These are phyloP conservation scores for Chymomyza caudatula DNA, from an alignment of 2,888 invertebrate genomes.

Conservation along the genomic window DNA sequence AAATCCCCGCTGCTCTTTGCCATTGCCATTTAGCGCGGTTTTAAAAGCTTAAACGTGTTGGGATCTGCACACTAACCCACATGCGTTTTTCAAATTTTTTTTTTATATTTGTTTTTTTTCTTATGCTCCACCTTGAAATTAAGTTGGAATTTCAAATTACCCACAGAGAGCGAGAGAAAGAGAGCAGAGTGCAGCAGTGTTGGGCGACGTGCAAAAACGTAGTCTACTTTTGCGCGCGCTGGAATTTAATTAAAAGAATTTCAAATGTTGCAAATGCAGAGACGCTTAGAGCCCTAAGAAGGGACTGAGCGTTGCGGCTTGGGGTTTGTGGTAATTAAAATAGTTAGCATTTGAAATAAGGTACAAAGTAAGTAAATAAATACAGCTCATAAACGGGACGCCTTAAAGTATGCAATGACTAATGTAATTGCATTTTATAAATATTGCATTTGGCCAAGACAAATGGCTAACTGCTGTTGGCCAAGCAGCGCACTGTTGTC, in stretches of 20 bases:
- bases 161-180: conserved; percentile 30
- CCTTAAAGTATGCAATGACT: conserved; percentile 40
- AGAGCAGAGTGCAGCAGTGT: not conserved
- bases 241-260: conserved; percentile 72
- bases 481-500: not conserved
- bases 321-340: conserved; percentile 40
- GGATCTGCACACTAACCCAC: conserved; percentile 22
- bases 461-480: conserved; percentile 39
- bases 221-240: conserved; percentile 43
- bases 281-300: not conserved
- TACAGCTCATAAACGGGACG: conserved; percentile 36
- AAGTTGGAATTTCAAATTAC: conserved; percentile 67
- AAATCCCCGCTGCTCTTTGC: not conserved
- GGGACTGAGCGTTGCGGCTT: conserved; percentile 11
- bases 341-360: conserved; percentile 31
- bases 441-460: conserved; percentile 50
- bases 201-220: conserved; percentile 35
- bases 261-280: conserved; percentile 49
- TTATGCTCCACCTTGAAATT: conserved; percentile 47
- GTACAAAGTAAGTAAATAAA: conserved; percentile 42
- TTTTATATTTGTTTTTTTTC: not conserved
- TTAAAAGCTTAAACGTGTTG: conserved; percentile 71
- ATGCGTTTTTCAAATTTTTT: conserved; percentile 10
- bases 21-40: conserved; percentile 40
- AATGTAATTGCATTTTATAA: conserved; percentile 63